These are phyloP conservation scores for Amphiura filiformis DNA, from an alignment of 35 echinoderm and acorn worm species.

Conservation along the genomic window DNA sequence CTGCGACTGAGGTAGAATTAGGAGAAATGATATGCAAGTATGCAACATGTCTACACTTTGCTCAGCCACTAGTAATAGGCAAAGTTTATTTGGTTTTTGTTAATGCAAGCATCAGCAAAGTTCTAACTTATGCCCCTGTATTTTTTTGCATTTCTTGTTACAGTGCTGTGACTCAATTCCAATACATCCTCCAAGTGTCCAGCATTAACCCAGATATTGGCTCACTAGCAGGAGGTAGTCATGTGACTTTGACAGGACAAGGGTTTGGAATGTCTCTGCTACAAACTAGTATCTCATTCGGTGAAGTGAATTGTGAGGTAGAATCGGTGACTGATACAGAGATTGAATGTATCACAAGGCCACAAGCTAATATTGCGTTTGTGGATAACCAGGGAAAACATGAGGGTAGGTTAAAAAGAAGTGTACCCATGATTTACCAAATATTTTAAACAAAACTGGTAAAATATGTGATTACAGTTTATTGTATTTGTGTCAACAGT, in stretches of 20 bases:
- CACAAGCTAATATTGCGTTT: not conserved
- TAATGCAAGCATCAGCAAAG: too few species aligned
- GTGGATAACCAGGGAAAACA: constrained; percentile 73
- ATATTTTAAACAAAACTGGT: too few species aligned
- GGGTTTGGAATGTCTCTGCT: constrained; percentile 59
- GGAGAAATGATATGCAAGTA: too few species aligned
- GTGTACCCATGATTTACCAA: too few species aligned
- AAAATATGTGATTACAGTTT: too few species aligned
- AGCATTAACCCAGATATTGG: constrained; percentile 65
- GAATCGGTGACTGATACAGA: constrained; percentile 29
- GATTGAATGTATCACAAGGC: constrained; percentile 37
- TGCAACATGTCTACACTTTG: too few species aligned
- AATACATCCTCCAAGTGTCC: constrained; percentile 59
- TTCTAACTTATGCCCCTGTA: too few species aligned
- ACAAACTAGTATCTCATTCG: constrained; percentile 50
- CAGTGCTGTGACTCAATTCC: constrained; percentile 10
- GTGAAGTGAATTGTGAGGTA: constrained; percentile 41
- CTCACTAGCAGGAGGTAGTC: constrained; percentile 66
- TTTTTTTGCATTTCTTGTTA: too few species aligned
- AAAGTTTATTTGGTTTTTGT: too few species aligned
- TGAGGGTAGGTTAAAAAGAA: constrained; percentile 72
- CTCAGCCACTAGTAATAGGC: too few species aligned
- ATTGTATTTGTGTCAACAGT: too few species aligned
- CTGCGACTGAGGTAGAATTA: too few species aligned
- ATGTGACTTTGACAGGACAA: constrained; percentile 56